phyloP scores from a whole-genome alignment of 2,113 vertebrate genomes.

The Phyllostomus hastatus region DNA sequence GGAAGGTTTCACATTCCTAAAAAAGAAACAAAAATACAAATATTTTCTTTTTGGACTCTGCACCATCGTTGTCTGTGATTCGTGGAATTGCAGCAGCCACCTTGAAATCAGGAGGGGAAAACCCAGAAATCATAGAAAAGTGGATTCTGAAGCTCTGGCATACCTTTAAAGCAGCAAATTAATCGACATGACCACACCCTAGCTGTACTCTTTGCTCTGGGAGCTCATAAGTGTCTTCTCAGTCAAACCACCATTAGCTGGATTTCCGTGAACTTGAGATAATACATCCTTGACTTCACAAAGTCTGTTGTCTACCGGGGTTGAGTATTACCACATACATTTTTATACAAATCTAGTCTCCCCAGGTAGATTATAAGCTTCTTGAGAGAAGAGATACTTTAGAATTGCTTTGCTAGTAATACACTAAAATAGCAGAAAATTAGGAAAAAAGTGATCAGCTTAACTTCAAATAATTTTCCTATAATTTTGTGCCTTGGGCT shows the following conservation, averaged over 20 bases:
- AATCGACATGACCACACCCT: neutral
- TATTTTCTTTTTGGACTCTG: neutral
- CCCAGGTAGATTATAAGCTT: neutral
- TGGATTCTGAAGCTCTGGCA: neutral
- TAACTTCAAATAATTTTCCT: neutral
- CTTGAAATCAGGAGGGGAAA: neutral
- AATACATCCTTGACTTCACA: neutral
- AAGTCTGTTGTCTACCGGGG: neutral
- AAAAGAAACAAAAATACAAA: neutral
- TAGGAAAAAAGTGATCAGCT: neutral
- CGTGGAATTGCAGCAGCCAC: neutral
- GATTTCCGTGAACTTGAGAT: conserved; percentile 17
- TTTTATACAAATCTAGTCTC: neutral
- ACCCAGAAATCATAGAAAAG: neutral
- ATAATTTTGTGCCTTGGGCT: neutral
- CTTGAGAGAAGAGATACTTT: neutral
- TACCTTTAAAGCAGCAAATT: neutral
- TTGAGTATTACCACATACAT: neutral
- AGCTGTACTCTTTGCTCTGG: neutral
- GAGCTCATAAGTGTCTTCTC: neutral
- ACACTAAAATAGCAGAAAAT: neutral
- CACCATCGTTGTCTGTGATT: neutral
- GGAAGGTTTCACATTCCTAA: neutral
- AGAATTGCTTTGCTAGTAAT: neutral
- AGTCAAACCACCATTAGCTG: neutral